phyloP scores from a whole-genome alignment of 2,797 vertebrate species.

The Hirundo rustica region DNA sequence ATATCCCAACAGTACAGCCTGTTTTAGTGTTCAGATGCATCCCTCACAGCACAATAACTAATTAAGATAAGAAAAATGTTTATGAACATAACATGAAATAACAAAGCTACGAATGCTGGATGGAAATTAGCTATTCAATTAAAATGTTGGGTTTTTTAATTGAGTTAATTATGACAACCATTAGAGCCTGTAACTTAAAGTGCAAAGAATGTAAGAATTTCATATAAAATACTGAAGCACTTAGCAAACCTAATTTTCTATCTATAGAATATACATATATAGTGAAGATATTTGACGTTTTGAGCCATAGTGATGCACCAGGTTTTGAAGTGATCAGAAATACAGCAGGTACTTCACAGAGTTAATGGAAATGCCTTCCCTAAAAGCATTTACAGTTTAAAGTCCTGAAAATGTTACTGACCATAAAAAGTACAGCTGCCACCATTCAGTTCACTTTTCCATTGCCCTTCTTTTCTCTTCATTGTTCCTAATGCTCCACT shows the following conservation, averaged over 20 bases:
- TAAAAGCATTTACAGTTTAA: neutral
- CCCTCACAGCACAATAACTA: neutral
- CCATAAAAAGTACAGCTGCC: neutral
- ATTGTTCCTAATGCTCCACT: neutral
- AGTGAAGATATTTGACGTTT: neutral
- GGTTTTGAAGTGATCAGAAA: neutral
- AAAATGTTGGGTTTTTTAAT: neutral
- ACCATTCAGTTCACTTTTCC: neutral
- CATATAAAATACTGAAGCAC: neutral
- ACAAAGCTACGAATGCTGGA: neutral
- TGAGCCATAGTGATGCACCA: neutral
- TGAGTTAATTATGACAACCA: neutral
- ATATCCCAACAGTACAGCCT: neutral
- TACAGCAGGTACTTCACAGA: neutral
- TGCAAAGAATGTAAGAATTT: neutral
- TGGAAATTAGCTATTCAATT: neutral
- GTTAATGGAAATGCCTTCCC: neutral
- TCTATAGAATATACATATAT: fast-evolving
- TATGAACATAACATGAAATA: neutral
- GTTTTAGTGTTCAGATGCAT: neutral
- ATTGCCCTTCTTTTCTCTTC: neutral
- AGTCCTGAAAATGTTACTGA: neutral
- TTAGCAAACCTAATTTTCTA: neutral
- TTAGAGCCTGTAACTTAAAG: neutral
- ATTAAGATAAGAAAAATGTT: neutral